phyloP scores from a whole-genome alignment of 2,888 invertebrate species.

The Phaedon cochleariae region DNA sequence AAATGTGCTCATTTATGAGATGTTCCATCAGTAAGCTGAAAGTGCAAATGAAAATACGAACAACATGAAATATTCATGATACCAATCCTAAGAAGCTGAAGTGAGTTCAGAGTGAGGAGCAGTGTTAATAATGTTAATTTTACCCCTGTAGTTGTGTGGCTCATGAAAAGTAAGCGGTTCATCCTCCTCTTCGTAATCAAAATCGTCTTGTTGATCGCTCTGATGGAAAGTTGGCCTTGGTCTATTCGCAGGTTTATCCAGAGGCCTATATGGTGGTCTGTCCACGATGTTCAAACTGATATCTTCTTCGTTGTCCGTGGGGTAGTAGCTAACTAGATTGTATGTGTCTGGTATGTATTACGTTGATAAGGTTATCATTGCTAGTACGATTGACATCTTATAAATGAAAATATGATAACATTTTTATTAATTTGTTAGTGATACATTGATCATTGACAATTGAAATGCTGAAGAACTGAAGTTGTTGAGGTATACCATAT shows the following conservation, averaged over 20 bases:
- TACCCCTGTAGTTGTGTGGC: slow-evolving; percentile 50
- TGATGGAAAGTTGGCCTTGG: slow-evolving; percentile 23
- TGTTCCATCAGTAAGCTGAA: no score
- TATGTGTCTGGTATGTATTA: slow-evolving; percentile 56
- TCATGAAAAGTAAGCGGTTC: slow-evolving; percentile 32
- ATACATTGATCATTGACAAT: no score
- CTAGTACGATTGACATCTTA: no score
- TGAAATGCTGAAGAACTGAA: no score
- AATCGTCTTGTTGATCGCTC: slow-evolving; percentile 27
- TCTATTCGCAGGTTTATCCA: slow-evolving; percentile 42
- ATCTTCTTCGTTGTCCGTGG: slow-evolving; percentile 53
- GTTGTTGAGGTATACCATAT: no score
- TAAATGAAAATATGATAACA: no score
- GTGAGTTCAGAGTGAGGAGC: neutral
- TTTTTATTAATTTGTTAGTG: no score
- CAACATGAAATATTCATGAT: neutral
- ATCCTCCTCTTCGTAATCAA: slow-evolving; percentile 41
- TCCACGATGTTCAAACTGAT: slow-evolving; percentile 59
- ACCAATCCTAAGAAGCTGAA: neutral
- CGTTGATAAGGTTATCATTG: slow-evolving; percentile 42
- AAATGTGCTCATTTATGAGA: no score
- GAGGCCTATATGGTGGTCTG: slow-evolving; percentile 54
- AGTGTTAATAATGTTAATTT: slow-evolving; percentile 22
- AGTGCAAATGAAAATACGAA: neutral
- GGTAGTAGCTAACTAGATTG: slow-evolving; percentile 61